Evolutionary conservation across 2,797 vertebrate genomes (phyloP).

Genomic region (Phoxinus dragarum): DNA sequence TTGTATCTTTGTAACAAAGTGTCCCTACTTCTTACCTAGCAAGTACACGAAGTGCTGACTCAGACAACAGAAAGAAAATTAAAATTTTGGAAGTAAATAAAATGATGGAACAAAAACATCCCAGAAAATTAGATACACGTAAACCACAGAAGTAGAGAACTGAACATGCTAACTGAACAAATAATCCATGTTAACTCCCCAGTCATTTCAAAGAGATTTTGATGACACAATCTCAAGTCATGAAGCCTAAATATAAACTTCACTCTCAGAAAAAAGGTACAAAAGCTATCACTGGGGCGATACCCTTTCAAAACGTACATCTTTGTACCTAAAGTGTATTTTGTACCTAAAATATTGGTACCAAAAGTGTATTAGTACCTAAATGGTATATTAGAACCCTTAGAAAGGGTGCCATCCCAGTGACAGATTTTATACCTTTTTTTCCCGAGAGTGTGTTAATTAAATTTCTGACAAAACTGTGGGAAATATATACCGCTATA

Average conservation of each 20-base stretch:
- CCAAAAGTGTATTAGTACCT: no score
- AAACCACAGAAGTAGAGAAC: background rate
- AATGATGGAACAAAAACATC: constrained; percentile 18
- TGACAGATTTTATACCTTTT: no score
- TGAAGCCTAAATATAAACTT: constrained; percentile 2
- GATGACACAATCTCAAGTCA: background rate
- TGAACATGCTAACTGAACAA: background rate
- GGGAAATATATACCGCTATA: background rate
- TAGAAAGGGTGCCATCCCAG: no score
- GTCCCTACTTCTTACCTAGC: constrained; percentile 16
- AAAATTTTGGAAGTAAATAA: background rate
- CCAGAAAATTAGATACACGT: constrained; percentile 13
- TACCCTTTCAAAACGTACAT: no score
- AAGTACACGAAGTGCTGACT: constrained; percentile 36
- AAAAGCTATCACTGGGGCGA: no score
- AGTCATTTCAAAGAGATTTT: background rate
- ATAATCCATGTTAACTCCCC: background rate
- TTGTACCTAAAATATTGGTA: no score
- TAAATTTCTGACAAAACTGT: constrained; percentile 21
- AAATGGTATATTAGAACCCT: no score
- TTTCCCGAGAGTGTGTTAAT: background rate
- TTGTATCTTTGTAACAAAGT: constrained; percentile 42
- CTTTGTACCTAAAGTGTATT: no score
- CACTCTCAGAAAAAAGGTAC: no score
- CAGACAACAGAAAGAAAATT: constrained; percentile 28